phyloP scores from a whole-genome alignment of 2,888 invertebrate genomes.

The Mayetiola destructor region DNA sequence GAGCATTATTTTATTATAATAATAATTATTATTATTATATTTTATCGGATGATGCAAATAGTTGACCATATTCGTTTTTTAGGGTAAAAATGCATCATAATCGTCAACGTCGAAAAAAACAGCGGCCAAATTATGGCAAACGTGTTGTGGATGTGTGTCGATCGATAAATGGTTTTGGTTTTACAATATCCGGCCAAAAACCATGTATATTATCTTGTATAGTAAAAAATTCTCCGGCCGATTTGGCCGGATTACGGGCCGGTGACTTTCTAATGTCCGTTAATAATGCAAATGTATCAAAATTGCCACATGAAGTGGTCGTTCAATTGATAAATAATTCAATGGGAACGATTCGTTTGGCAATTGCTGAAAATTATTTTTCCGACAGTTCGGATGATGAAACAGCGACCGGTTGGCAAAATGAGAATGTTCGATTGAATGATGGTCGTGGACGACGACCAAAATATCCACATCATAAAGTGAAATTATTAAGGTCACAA shows the following conservation, averaged over 20 bases:
- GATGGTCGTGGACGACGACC: not conserved
- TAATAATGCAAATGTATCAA: slow-evolving; percentile 81
- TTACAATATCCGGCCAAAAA: slow-evolving; percentile 92
- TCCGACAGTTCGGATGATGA: slow-evolving; percentile 76
- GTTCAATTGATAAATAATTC: slow-evolving; percentile 81
- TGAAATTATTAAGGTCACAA: slow-evolving; percentile 14
- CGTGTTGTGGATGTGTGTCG: slow-evolving; percentile 62
- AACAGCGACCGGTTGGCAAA: slow-evolving; percentile 19
- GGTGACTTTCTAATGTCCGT: slow-evolving; percentile 88
- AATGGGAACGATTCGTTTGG: slow-evolving; percentile 64
- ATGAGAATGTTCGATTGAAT: not conserved
- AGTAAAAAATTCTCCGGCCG: slow-evolving; percentile 78
- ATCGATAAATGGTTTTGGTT: slow-evolving; percentile 87
- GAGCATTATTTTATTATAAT: too few species aligned
- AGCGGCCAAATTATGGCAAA: slow-evolving; percentile 45
- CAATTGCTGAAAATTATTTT: slow-evolving; percentile 75
- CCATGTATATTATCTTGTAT: slow-evolving; percentile 92
- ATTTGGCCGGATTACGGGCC: slow-evolving; percentile 74
- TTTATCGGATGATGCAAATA: too few species aligned
- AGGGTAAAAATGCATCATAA: slow-evolving; percentile 15
- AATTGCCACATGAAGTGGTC: slow-evolving; percentile 84
- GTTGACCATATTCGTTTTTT: too few species aligned
- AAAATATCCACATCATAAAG: slow-evolving; percentile 17
- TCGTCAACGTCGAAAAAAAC: slow-evolving; percentile 41
- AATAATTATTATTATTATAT: too few species aligned